Evolutionary conservation across 2,888 invertebrate genomes (phyloP).

Genomic region (Xylota sylvarum): DNA sequence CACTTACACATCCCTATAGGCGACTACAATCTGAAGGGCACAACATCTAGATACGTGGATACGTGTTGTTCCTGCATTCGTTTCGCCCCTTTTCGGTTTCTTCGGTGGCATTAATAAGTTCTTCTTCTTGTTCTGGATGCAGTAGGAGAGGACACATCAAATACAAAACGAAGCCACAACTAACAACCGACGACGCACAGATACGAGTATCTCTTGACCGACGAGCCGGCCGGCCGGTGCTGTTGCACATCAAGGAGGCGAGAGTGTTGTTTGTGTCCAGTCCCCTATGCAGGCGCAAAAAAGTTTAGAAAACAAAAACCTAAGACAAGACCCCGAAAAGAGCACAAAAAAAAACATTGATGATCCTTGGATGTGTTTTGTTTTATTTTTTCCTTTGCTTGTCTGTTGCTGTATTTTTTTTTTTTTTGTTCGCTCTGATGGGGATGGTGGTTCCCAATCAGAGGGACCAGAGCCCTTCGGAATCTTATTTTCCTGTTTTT

Average conservation of each 20-base stretch:
- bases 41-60: constrained; percentile 55
- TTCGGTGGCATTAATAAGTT: constrained; percentile 72
- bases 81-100: constrained; percentile 47
- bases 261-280: constrained; percentile 43
- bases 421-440: neutral
- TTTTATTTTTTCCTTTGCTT: neutral
- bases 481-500: constrained; percentile 61
- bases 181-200: constrained; percentile 34
- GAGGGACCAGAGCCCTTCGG: constrained; percentile 42
- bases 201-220: constrained; percentile 14
- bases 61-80: constrained; percentile 55
- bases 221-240: neutral
- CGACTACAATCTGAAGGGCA: constrained; percentile 37
- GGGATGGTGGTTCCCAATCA: constrained; percentile 58
- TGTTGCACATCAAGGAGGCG: constrained; percentile 38
- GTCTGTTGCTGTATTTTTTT: neutral
- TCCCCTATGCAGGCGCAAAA: constrained; percentile 25
- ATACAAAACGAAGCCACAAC: constrained; percentile 36
- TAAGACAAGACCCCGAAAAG: constrained; percentile 49
- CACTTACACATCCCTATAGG: constrained; percentile 39
- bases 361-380: constrained; percentile 48
- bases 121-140: constrained; percentile 47
- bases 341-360: constrained; percentile 52
- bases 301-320: constrained; percentile 52
- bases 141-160: constrained; percentile 57